Base-by-base conservation (phyloP, 2,797 vertebrate species). In the Sebastes jordani region DNA sequence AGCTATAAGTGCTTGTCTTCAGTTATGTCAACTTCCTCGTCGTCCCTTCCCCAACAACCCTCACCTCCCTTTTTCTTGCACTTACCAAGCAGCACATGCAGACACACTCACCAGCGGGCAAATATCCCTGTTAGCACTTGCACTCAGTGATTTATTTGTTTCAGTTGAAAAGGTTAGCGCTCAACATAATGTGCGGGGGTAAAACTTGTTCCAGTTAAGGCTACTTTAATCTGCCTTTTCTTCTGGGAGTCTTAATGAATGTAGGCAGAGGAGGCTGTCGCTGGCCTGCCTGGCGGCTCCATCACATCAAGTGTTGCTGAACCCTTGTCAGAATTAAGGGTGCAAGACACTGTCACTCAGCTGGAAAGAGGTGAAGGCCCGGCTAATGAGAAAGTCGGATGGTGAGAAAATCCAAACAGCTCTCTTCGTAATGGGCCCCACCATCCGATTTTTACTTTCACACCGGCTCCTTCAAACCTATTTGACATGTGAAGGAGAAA, bases 111-210 rank as follows among this genome's bases (percentile, higher is more conserved):
- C 62, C 52, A 36, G 59, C 16, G 11, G 77, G 80, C 66, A 67
- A 76, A 76, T 69, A 84, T 73, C 86, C 85, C 81, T 52, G 83
- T 93, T 92, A 89, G 89, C 76, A 38, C 76, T 65, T 59, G 42
- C 62, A 29, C 81, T 86, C 87, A 78, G 81, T 88, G 86, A 91
- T 93, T 91, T 93, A 91, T 95, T 92, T 93, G 91, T 87, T 90
- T 93, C 81, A 71, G 85, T 80, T 88, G 74, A 80, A 93, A 91
- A 94, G 92, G 90, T 95, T 94, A 93, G 84, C 56, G 85, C 84
- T 88, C 56, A 9, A 82, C 83, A 83, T 74, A 76, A 91, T 78
- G 82, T 25, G 69, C 66, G 77, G 78, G 78, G 83, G 82, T 88
- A 91, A 89, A 91, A 90, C 86, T 78, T 42, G 65, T 61, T 77